Evolutionary conservation across 2,888 invertebrate genomes (phyloP), one percentile per base, ranked within the genome.

Genomic region (Leistus spinibarbis): DNA sequence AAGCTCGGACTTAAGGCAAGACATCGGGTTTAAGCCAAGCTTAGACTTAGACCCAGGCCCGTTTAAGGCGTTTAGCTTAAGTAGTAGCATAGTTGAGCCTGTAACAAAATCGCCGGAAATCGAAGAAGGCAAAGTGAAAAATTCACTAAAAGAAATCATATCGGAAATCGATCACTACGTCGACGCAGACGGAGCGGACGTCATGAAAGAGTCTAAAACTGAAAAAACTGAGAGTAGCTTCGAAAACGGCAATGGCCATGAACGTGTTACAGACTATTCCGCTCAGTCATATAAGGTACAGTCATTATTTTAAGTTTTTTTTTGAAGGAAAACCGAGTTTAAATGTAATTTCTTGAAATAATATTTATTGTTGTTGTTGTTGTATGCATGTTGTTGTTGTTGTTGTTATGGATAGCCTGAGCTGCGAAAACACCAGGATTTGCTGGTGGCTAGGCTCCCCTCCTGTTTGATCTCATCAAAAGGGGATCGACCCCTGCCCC

Each of bases 141-240:
- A 87, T 80, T 87, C 88, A 16, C 83, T 90, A 71, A 88, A 89
- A 79, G 89, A 90, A 80, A 90, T 90, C 69, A 90, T 90, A 78
- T 89, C 88, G 27, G 89, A 90, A 83, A 87, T 90, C 81, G 90
- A 90, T 82, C 86, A 85, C 65, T 89, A 88, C 78, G 89, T 88
- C 24, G 88, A 86, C 78, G 87, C 85, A 63, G 87, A 88, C 78
- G 81, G 40, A 7, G 40, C 40, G 3, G 40, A 78, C 22, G 82
- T 82, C 68, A 69, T 82, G 56, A 80, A 79, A 56, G 81, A 81
- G 24, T 22, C 5, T 22, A 73, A 60, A 73, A 65, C 73, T 7
- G 73, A 73, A 66, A 67, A 0, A 13, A 67, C 7, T 17, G 73
- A 73, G 69, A 75, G 69, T 69, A 67, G 66, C 57, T 68, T 23